These are phyloP conservation scores for Myiothlypis chrysogaster DNA, from an alignment of 2,797 vertebrate species.

Conservation along the genomic window DNA sequence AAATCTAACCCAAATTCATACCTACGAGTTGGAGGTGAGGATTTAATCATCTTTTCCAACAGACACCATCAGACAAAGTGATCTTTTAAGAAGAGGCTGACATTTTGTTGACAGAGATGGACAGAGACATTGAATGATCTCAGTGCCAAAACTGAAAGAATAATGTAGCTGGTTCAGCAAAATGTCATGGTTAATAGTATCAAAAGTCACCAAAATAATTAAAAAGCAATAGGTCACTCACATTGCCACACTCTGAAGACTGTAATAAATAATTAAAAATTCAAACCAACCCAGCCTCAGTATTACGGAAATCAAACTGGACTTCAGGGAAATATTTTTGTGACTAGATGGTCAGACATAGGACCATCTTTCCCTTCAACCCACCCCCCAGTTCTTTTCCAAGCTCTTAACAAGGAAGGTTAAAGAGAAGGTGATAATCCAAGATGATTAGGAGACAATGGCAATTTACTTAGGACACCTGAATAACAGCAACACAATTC, in stretches of 20 bases:
- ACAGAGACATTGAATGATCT: conserved; percentile 46
- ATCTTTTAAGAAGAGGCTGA: conserved; percentile 29
- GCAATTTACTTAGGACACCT: conserved; percentile 2
- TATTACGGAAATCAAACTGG: conserved; percentile 54
- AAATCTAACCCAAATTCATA: conserved; percentile 24
- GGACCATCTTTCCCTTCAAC: background rate
- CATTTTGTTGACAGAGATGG: conserved; percentile 56
- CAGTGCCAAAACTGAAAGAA: conserved; percentile 24
- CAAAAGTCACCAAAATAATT: conserved; percentile 69
- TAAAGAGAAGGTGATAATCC: conserved; percentile 12
- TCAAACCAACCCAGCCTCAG: conserved; percentile 51
- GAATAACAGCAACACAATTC: conserved; percentile 9
- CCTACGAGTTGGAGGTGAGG: background rate
- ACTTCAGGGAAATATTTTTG: conserved; percentile 48
- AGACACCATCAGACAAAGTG: background rate
- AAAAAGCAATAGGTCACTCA: conserved; percentile 68
- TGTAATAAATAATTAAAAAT: conserved; percentile 75
- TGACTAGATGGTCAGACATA: background rate
- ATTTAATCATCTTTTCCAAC: background rate
- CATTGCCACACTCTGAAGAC: conserved; percentile 59
- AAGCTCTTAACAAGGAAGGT: conserved; percentile 19
- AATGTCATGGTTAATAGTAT: conserved; percentile 67
- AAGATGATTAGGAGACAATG: background rate
- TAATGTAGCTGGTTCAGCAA: conserved; percentile 48
- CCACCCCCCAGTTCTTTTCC: background rate